Base-by-base conservation (phyloP, 2,113 vertebrate species). In the Clinocottus analis region DNA sequence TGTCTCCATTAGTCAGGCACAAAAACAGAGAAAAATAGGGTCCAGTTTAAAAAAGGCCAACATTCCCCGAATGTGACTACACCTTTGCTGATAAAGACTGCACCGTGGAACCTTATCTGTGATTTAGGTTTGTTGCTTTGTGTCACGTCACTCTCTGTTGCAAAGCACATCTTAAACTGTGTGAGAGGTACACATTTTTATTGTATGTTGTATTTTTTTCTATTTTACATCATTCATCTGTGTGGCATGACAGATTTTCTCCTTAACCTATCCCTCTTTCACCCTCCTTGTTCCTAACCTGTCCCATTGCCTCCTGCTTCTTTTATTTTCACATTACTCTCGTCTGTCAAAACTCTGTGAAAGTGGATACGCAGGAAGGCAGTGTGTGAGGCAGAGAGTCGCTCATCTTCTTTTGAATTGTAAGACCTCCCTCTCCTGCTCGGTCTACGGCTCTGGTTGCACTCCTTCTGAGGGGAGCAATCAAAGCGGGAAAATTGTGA, bases 401-500 rank as follows among this genome's bases (percentile, higher is more conserved):
- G 53, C 60, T 68, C 2, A 31, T 69, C 68, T 72, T 77, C 75
- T 79, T 85, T 79, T 87, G 68, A 91, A 89, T 83, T 23, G 2
- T 84, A 60, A 78, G 25, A 75, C 43, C 60, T 79, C 71, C 25
- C 60, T 80, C 75, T 75, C 76, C 69, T 3, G 39, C 79, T 77
- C 43, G 66, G 59, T 84, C 7, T 8, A 75, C 55, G 35, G 70
- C 61, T 79, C 56, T 35, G 33, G 65, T 68, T 78, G 37, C 39
- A 11, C 45, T 58, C 64, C 41, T 67, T 83, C 68, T 83, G 66
- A 70, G 49, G 63, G 61, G 74, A 56, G 68, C 29, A 56, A 91
- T 87, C 84, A 90, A 90, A 85, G 85, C 21, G 19, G 12, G 59
- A 37, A 80, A 79, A 80, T 29, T 72, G 73, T 72, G 68, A 37